Base-by-base conservation (phyloP, 2,888 invertebrate genomes). In the Nemotelus pantherinus region DNA sequence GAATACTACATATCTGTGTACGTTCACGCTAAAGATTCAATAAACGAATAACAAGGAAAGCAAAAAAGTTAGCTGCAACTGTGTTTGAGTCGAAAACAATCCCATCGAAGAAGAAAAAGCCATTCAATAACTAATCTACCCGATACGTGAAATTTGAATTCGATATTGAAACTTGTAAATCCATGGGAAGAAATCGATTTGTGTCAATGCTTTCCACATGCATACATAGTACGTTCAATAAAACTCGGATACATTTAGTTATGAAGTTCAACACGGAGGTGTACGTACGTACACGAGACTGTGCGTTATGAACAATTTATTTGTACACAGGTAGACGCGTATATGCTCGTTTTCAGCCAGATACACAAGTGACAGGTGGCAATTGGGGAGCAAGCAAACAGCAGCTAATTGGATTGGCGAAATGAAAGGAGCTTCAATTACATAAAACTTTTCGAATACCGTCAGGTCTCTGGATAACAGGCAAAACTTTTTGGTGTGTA, bases 351-450 rank as follows among this genome's bases (percentile, higher is more conserved):
- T 6, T 53, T 7, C 53, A 1, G 1, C 53, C 7, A 10, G 53
- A 53, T 53, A 10, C 10, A 7, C 53, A 53, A 53, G 45, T 47
- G 45, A 65, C 65, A 65, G 65, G 65, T 65, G 65, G 45, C 9
- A 45, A 45, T 44, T 47, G 7, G 65, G 44, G 10, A 65, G 65
- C 41, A 47, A 45, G 45, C 65, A 65, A 65, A 65, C 47, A 65
- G 45, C 45, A 2, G 45, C 47, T 65, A 65, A 65, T 65, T 65
- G 45, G 65, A 65, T 65, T 65, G 65, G 10, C 65, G 60, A 4
- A 7, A 25, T 43, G 39, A 60, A 60, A 60, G 3, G 25, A 60
- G 58, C 43, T 60, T 60, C 9, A 1, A 7, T 50, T 60, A 3
- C 39, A 60, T 60, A 3, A 60, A 60, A 60, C 60, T 60, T 60